Evolutionary conservation across 2,888 invertebrate genomes (phyloP).

Genomic region (Watsonalla cultraria): DNA sequence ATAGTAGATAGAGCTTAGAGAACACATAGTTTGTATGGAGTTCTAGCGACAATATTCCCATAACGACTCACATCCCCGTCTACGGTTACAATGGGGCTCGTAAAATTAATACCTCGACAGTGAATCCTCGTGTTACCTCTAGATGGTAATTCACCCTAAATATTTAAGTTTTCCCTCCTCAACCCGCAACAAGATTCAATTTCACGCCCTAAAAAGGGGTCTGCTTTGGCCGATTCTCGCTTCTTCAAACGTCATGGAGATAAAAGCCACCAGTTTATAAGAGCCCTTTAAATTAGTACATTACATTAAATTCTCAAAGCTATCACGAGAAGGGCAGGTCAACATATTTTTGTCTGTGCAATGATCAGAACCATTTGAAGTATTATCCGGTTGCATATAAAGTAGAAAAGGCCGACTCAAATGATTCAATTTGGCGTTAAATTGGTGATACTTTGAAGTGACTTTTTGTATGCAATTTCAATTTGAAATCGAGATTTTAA

Average conservation of each 20-base stretch:
- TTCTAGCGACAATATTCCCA: conserved; percentile 12
- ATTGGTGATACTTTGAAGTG: conserved; percentile 56
- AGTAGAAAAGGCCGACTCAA: conserved; percentile 61
- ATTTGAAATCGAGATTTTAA: conserved; percentile 23
- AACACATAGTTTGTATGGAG: neutral
- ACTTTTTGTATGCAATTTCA: conserved; percentile 39
- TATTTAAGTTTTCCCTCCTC: conserved; percentile 75
- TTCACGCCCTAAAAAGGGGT: conserved; percentile 75
- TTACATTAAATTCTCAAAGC: conserved; percentile 21
- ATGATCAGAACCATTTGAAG: conserved; percentile 54
- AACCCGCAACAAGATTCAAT: conserved; percentile 77
- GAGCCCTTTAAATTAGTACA: conserved; percentile 45
- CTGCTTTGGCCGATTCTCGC: conserved; percentile 59
- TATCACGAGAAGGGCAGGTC: conserved; percentile 38
- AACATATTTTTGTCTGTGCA: conserved; percentile 41
- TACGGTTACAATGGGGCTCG: conserved; percentile 61
- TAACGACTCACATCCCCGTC: conserved; percentile 68
- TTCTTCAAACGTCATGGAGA: conserved; percentile 70
- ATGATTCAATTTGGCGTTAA: conserved; percentile 72
- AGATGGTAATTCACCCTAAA: conserved; percentile 71
- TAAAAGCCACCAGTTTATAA: conserved; percentile 48
- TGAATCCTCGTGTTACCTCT: conserved; percentile 53
- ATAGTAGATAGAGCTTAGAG: neutral
- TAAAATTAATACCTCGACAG: conserved; percentile 76
- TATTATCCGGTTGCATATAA: conserved; percentile 68